Evolutionary conservation across 1,140 invertebrate species (phyloP).

Genomic region (Potamilus streckersoni): DNA sequence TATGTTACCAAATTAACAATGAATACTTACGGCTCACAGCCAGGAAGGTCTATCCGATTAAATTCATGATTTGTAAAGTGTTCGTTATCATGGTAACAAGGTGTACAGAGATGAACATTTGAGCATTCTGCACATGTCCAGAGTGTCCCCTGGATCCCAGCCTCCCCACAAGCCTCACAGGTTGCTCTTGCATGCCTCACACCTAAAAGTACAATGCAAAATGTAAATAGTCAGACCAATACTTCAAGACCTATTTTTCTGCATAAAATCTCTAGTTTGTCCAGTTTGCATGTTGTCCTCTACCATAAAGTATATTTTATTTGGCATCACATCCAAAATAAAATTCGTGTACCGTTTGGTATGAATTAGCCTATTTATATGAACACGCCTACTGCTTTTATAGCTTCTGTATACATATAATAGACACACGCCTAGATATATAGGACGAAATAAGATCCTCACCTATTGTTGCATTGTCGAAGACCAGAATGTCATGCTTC

Average conservation of each 20-base stretch:
- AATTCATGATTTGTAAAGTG: conserved; percentile 26
- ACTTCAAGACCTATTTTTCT: not conserved
- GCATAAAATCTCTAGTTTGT: not conserved
- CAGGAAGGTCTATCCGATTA: conserved; percentile 13
- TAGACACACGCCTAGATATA: too few relatives aligned
- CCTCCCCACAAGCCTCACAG: conserved; percentile 20
- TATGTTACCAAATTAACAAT: not conserved
- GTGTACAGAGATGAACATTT: conserved; percentile 15
- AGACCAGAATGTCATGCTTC: conserved; percentile 31
- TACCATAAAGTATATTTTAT: not conserved
- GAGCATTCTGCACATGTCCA: conserved; percentile 29
- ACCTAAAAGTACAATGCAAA: conserved; percentile 9
- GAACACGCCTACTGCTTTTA: too few relatives aligned
- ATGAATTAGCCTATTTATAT: not conserved
- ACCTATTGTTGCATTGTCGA: conserved; percentile 35
- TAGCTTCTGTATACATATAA: too few relatives aligned
- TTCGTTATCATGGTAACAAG: conserved; percentile 33
- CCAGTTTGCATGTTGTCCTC: not conserved
- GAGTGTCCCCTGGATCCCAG: conserved; percentile 7
- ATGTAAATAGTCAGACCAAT: not conserved
- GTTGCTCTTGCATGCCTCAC: conserved; percentile 14
- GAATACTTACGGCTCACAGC: conserved; percentile 25
- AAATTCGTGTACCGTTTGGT: not conserved
- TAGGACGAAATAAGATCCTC: not conserved
- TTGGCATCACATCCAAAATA: not conserved